These are phyloP conservation scores for Antechinus stuartii DNA, from an alignment of 2,113 vertebrate genomes.

Conservation along the genomic window DNA sequence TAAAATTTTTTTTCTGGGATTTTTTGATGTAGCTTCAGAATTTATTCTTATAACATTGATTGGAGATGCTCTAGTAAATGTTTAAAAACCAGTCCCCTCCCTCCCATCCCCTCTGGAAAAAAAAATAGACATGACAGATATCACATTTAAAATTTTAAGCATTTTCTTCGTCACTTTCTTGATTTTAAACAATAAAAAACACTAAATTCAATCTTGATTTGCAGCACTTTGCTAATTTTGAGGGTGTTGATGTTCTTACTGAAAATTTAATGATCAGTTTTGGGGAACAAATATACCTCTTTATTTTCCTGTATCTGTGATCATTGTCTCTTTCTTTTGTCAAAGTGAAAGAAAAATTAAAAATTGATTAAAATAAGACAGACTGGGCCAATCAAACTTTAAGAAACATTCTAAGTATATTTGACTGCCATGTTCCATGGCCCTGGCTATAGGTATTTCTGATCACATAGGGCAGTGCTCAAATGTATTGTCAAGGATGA, in stretches of 20 bases:
- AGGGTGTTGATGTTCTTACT: neutral
- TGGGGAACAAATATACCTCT: neutral
- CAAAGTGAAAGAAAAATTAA: neutral
- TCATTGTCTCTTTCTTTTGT: neutral
- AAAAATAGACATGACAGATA: neutral
- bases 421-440: neutral
- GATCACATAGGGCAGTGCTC: neutral
- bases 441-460: neutral
- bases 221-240: neutral
- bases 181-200: neutral
- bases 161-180: neutral
- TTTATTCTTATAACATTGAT: neutral
- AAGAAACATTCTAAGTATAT: neutral
- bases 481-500: neutral
- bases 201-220: neutral
- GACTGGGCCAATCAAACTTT: neutral
- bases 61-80: neutral
- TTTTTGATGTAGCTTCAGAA: neutral
- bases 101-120: neutral
- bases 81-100: neutral
- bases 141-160: neutral
- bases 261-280: neutral
- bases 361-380: neutral
- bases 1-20: neutral
- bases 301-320: neutral